Conservation (phyloP, 2,113 vertebrate species). For the Climacteris rufus region DNA sequence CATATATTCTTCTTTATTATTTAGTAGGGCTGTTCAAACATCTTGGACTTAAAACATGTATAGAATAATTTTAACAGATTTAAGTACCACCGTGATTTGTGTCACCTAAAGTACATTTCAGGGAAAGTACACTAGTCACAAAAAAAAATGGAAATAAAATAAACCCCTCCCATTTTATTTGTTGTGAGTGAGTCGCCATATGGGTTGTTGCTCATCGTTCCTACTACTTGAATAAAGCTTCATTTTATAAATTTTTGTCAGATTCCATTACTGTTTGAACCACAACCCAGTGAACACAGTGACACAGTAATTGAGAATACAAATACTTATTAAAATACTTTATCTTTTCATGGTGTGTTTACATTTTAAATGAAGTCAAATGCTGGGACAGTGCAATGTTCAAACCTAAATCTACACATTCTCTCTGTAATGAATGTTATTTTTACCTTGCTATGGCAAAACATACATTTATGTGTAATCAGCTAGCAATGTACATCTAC, state of each 20-base stretch:
- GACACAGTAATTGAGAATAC: not conserved
- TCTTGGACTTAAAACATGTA: not conserved
- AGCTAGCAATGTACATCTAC: not conserved
- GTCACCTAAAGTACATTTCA: not conserved
- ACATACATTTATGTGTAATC: not conserved
- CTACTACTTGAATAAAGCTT: not conserved
- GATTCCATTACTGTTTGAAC: not conserved
- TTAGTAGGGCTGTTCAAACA: not conserved
- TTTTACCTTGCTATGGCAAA: not conserved
- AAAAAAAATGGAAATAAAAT: not conserved
- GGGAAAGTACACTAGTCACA: not conserved
- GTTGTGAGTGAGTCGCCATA: rapidly evolving
- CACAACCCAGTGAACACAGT: not conserved
- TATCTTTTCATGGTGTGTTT: not conserved
- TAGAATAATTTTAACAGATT: not conserved
- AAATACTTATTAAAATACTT: not conserved
- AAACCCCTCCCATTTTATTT: not conserved
- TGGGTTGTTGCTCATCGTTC: not conserved
- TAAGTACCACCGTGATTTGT: rapidly evolving
- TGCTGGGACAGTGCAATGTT: not conserved
- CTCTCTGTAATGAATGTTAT: not conserved
- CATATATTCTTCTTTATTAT: not conserved
- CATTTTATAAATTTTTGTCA: not conserved
- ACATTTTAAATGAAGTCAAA: not conserved
- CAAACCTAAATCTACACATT: not conserved